Conservation (phyloP, 2,888 invertebrate species). For the Tyria jacobaeae region DNA sequence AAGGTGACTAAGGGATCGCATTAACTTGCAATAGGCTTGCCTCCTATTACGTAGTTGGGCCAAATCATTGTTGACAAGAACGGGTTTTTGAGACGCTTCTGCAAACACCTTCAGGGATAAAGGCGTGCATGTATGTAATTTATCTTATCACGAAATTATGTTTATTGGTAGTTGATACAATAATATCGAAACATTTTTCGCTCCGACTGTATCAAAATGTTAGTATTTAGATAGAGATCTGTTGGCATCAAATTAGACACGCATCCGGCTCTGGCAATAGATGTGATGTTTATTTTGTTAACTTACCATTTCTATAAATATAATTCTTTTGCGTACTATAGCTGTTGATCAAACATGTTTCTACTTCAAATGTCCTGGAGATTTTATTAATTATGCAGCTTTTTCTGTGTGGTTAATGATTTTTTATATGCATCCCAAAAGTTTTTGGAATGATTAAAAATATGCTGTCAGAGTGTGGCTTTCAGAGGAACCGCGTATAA, state of each 20-base stretch:
- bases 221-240: slow-evolving; percentile 34
- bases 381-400: too few species aligned
- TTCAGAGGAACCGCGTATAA: not conserved
- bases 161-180: not conserved
- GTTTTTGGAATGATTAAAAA: not conserved
- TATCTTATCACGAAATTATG: not conserved
- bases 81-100: too few species aligned
- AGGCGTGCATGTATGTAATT: not conserved
- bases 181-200: not conserved
- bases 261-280: slow-evolving; percentile 29
- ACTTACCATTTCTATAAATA: slow-evolving; percentile 25
- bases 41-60: too few species aligned
- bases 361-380: not conserved
- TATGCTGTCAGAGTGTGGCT: not conserved
- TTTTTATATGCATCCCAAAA: not conserved
- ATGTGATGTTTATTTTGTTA: slow-evolving; percentile 32
- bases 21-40: too few species aligned
- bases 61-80: too few species aligned
- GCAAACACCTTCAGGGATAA: too few species aligned
- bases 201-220: slow-evolving; percentile 26
- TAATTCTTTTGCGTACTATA: slow-evolving; percentile 12
- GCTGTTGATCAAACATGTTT: slow-evolving; percentile 5
- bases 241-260: slow-evolving; percentile 36
- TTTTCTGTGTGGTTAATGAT: too few species aligned
- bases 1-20: too few species aligned